These are phyloP conservation scores for Chrysomallon squamiferum DNA, from an alignment of 1,140 invertebrate genomes.

Conservation along the genomic window DNA sequence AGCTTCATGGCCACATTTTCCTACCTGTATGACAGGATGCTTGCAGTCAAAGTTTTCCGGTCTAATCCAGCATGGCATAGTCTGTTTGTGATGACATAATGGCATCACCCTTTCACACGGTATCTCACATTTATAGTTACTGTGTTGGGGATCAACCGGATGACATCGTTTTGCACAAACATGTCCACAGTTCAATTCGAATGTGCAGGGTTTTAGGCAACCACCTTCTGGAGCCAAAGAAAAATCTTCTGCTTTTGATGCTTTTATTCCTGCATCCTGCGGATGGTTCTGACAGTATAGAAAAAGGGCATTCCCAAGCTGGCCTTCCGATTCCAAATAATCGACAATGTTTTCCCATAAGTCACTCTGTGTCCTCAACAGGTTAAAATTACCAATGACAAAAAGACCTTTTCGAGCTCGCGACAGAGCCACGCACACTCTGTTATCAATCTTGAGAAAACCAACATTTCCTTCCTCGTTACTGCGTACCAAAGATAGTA, in stretches of 20 bases:
- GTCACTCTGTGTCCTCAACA: constrained; percentile 60
- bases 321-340: constrained; percentile 23
- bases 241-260: constrained; percentile 56
- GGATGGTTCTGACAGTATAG: constrained; percentile 65
- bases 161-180: constrained; percentile 55
- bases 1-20: constrained; percentile 57
- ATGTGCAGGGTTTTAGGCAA: constrained; percentile 55
- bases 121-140: constrained; percentile 39
- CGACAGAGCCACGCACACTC: constrained; percentile 83
- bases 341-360: constrained; percentile 62
- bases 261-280: constrained; percentile 32
- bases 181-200: constrained; percentile 59
- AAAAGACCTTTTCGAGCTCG: constrained; percentile 77
- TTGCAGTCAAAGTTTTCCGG: constrained; percentile 58
- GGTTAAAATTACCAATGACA: constrained; percentile 74
- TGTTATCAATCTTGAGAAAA: constrained; percentile 77
- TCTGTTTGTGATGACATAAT: constrained; percentile 62
- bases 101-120: constrained; percentile 75
- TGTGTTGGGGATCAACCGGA: constrained; percentile 38
- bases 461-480: constrained; percentile 71
- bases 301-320: constrained; percentile 40
- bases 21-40: constrained; percentile 62
- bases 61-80: constrained; percentile 56
- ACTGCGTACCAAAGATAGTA: constrained; percentile 82
- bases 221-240: constrained; percentile 61